Evolutionary conservation across 2,797 vertebrate genomes (phyloP), one percentile per base, ranked within the genome.

Genomic region (Nannoperca obscura): DNA sequence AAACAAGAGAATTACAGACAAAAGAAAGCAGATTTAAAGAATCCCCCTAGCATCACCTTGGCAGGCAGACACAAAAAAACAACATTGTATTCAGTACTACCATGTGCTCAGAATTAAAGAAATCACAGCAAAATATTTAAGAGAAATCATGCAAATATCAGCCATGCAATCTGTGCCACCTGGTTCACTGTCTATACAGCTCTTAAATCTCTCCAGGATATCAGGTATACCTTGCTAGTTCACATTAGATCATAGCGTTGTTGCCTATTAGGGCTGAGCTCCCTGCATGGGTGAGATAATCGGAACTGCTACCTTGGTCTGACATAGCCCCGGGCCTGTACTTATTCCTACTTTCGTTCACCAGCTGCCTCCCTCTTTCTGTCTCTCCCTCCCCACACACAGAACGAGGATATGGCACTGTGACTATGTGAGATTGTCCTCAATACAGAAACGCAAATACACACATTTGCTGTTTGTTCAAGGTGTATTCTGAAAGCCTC

Each of bases 221-320:
- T 60, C 70, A 67, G 69, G 71, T 81, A 49, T 46, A 72, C 24
- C 65, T 74, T 74, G 49, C 74, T 86, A 20, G 63, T 81, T 93
- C 78, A 36, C 67, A 69, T 88, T 20, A 82, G 83, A 88, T 92
- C 87, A 86, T 81, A 73, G 62, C 74, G 70, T 4, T 36, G 72
- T 76, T 57, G 70, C 75, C 74, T 71, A 59, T 76, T 71, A 81
- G 67, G 63, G 61, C 32, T 13, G 36, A 36, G 80, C 84, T 77
- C 84, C 76, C 80, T 87, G 86, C 76, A 53, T 74, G 70, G 66
- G 70, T 81, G 89, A 90, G 72, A 87, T 90, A 88, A 91, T 92
- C 82, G 7, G 68, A 87, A 69, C 82, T 63, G 89, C 89, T 92
- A 91, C 89, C 91, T 93, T 91, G 89, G 82, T 68, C 88, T 92